Evolutionary conservation across 2,113 vertebrate genomes (phyloP).

Genomic region (Clinocottus analis): DNA sequence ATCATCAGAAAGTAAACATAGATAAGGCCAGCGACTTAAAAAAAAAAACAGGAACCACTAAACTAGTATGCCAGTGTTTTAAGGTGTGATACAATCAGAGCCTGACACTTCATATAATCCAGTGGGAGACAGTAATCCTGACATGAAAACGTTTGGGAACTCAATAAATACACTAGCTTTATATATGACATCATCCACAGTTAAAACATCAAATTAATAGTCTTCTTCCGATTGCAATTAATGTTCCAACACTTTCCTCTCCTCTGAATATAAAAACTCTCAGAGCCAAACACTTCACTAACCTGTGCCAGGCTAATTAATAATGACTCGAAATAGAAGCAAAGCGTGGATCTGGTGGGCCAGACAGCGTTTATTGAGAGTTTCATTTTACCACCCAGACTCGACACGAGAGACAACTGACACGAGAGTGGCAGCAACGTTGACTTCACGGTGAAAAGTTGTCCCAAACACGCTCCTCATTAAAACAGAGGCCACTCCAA

Average conservation of each 20-base stretch:
- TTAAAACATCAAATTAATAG: neutral
- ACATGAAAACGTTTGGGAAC: neutral
- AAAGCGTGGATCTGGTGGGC: neutral
- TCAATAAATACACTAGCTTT: neutral
- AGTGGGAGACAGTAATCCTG: neutral
- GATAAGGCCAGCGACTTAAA: no score
- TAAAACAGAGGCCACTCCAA: neutral
- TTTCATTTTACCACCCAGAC: constrained; percentile 23
- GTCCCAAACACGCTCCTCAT: neutral
- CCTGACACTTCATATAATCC: neutral
- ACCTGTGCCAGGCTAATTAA: neutral
- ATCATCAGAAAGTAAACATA: neutral
- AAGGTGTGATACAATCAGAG: neutral
- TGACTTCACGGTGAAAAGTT: neutral
- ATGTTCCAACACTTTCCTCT: neutral
- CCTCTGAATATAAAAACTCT: neutral
- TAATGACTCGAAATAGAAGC: neutral
- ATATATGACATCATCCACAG: neutral
- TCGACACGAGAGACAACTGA: constrained; percentile 13
- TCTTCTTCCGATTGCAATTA: neutral
- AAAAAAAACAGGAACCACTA: neutral
- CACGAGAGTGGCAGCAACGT: neutral
- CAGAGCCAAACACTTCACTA: neutral
- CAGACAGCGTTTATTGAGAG: constrained; percentile 18
- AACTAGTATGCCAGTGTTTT: neutral